These are phyloP conservation scores for Ormyrus thymus DNA, from an alignment of 2,888 invertebrate species.

Conservation along the genomic window DNA sequence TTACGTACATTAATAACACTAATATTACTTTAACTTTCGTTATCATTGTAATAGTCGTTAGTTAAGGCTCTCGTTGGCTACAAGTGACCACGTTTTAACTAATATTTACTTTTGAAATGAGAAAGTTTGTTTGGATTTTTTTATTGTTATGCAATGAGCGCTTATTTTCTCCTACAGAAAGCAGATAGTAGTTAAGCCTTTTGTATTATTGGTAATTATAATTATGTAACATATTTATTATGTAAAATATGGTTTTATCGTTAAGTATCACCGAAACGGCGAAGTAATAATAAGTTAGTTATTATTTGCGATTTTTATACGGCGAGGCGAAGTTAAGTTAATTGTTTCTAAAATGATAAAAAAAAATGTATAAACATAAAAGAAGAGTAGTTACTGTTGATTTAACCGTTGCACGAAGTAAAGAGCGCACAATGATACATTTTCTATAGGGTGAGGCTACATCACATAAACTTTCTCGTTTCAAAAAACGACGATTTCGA, in stretches of 20 bases:
- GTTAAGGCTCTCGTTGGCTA: conserved; percentile 34
- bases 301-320: too few relatives aligned
- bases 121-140: conserved; percentile 13
- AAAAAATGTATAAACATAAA: background rate
- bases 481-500: conserved; percentile 34
- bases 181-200: background rate
- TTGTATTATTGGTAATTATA: background rate
- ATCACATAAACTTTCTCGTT: conserved; percentile 37
- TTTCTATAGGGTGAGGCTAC: background rate
- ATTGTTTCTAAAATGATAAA: background rate
- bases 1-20: conserved; percentile 30
- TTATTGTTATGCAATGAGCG: background rate
- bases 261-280: background rate
- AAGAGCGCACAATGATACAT: conserved; percentile 47
- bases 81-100: conserved; percentile 6
- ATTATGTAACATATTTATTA: background rate
- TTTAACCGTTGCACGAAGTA: conserved; percentile 43
- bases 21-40: conserved; percentile 17
- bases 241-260: background rate
- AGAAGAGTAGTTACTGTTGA: background rate
- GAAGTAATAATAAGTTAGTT: too few relatives aligned
- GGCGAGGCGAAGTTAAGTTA: too few relatives aligned
- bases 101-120: conserved; percentile 33
- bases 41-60: conserved; percentile 39
- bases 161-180: too few relatives aligned